Evolutionary conservation across 2,113 vertebrate genomes (phyloP).

Genomic region (Bagarius yarrelli): DNA sequence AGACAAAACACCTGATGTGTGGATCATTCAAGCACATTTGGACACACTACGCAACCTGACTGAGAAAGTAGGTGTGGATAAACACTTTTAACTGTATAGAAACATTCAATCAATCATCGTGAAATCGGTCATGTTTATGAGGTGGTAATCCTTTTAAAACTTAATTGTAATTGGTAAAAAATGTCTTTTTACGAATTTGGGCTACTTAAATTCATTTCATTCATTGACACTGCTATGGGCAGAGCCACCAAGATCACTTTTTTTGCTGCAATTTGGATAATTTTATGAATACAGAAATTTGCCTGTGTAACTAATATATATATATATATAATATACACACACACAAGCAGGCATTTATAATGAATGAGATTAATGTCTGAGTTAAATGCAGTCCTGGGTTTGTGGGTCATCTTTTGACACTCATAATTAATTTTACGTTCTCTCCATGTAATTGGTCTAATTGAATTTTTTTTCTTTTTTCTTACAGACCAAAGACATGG

Average conservation of each 20-base stretch:
- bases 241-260: not conserved
- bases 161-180: too few relatives aligned
- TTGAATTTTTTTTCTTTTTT: not conserved
- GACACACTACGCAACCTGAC: conserved; percentile 49
- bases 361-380: not conserved
- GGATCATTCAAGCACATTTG: conserved; percentile 53
- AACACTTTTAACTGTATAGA: too few relatives aligned
- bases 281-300: not conserved
- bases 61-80: conserved; percentile 23
- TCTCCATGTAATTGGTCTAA: not conserved
- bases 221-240: not conserved
- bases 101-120: too few relatives aligned
- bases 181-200: too few relatives aligned
- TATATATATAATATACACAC: not conserved
- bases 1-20: conserved; percentile 40
- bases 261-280: not conserved
- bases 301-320: not conserved
- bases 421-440: not conserved
- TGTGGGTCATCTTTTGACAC: not conserved
- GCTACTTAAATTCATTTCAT: too few relatives aligned
- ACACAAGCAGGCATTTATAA: not conserved
- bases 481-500: conserved; percentile 45
- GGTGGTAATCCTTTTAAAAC: too few relatives aligned
- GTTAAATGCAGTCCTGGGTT: not conserved
- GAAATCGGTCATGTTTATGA: too few relatives aligned